Evolutionary conservation across 2,888 invertebrate genomes (phyloP).

Genomic region (Harmothoe impar): DNA sequence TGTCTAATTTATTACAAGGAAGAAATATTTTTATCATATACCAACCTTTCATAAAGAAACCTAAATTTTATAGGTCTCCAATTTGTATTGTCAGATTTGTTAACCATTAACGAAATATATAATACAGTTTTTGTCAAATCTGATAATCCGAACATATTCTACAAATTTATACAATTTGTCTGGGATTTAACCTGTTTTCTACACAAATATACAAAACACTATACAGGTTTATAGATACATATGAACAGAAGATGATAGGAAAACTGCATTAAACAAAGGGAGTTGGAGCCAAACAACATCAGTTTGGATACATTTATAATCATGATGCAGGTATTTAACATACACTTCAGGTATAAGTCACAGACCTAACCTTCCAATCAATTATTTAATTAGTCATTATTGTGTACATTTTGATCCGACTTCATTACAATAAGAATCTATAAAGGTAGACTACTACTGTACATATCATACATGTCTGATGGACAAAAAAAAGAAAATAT

Average conservation of each 20-base stretch:
- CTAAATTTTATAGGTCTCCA: too few relatives aligned
- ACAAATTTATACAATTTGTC: not conserved
- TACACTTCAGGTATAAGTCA: not conserved
- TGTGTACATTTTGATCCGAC: conserved; percentile 21
- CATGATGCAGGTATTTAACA: not conserved
- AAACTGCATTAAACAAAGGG: not conserved
- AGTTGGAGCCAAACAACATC: not conserved
- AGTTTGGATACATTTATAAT: not conserved
- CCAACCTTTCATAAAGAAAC: too few relatives aligned
- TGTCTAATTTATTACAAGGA: too few relatives aligned
- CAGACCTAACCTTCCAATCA: not conserved
- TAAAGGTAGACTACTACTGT: not conserved
- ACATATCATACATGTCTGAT: conserved; percentile 13
- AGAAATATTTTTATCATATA: too few relatives aligned
- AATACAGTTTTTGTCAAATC: too few relatives aligned
- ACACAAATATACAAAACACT: conserved; percentile 54
- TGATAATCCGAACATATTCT: not conserved
- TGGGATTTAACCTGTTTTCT: conserved; percentile 31
- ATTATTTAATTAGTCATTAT: not conserved
- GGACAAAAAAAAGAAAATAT: not conserved
- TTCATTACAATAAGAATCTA: not conserved
- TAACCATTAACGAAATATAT: too few relatives aligned
- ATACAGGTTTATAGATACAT: conserved; percentile 50
- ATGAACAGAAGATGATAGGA: conserved; percentile 1
- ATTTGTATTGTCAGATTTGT: too few relatives aligned